phyloP scores from a whole-genome alignment of 2,113 vertebrate species.

The Erinaceus europaeus region DNA sequence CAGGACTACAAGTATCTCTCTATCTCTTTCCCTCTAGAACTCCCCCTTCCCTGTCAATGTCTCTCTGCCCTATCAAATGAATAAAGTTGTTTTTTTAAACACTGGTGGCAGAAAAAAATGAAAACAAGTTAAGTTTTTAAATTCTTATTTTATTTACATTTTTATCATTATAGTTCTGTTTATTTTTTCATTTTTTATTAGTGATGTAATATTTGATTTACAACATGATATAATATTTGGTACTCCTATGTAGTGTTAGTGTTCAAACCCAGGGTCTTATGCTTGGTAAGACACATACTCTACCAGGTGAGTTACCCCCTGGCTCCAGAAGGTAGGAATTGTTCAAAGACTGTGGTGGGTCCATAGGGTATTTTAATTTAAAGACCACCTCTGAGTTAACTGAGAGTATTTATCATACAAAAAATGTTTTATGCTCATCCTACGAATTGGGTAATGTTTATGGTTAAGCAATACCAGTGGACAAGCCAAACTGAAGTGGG shows the following conservation, averaged over 20 bases:
- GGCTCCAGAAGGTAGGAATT: not conserved
- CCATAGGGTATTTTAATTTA: not conserved
- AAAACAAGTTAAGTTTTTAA: too few relatives aligned
- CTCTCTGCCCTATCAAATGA: too few relatives aligned
- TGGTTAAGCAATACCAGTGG: not conserved
- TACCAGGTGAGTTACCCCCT: not conserved
- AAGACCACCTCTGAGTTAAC: not conserved
- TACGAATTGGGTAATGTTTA: not conserved
- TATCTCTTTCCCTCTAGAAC: too few relatives aligned
- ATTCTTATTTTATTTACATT: too few relatives aligned
- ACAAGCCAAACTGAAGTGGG: not conserved
- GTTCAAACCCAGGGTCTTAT: not conserved
- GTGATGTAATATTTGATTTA: too few relatives aligned
- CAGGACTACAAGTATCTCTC: too few relatives aligned
- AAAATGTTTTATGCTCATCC: not conserved
- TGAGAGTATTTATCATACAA: not conserved
- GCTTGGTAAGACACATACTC: not conserved
- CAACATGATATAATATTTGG: too few relatives aligned
- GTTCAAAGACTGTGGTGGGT: not conserved
- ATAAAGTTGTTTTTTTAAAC: too few relatives aligned
- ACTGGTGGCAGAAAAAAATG: too few relatives aligned
- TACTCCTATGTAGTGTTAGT: not conserved
- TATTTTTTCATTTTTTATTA: too few relatives aligned
- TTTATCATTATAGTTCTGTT: too few relatives aligned
- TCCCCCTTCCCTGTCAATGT: too few relatives aligned